phyloP scores from a whole-genome alignment of 2,888 invertebrate species.

The Cotesia congregata region DNA sequence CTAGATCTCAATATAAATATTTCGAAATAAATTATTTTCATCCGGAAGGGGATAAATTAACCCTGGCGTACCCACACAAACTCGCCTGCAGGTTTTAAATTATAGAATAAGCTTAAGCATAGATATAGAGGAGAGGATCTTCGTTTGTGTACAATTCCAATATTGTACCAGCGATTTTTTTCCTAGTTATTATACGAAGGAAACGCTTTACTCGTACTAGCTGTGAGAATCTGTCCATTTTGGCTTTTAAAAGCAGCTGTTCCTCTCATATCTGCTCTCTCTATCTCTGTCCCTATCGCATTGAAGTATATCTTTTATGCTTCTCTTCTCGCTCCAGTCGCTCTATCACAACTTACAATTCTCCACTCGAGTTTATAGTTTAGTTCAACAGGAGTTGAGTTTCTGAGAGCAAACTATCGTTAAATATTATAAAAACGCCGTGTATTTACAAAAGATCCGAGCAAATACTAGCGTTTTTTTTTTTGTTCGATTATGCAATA shows the following conservation, averaged over 20 bases:
- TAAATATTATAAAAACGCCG: slow-evolving; percentile 28
- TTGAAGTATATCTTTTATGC: slow-evolving; percentile 33
- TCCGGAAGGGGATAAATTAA: too few relatives aligned
- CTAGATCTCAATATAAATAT: too few relatives aligned
- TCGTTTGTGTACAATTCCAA: too few relatives aligned
- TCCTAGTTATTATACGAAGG: neutral
- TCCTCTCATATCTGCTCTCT: slow-evolving; percentile 39
- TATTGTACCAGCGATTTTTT: too few relatives aligned
- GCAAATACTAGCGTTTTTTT: slow-evolving; percentile 24
- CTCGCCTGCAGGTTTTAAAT: too few relatives aligned
- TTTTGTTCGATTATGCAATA: neutral
- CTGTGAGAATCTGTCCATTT: slow-evolving; percentile 34
- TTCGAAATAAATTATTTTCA: too few relatives aligned
- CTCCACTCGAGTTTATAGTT: slow-evolving; percentile 8
- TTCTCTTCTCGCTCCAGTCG: slow-evolving; percentile 31
- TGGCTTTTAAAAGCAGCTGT: slow-evolving; percentile 49
- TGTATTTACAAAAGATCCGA: slow-evolving; percentile 32
- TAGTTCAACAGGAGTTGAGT: neutral
- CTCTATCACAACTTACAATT: neutral
- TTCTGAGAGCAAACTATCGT: neutral
- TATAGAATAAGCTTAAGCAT: too few relatives aligned
- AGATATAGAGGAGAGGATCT: too few relatives aligned
- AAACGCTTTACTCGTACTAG: neutral
- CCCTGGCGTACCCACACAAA: too few relatives aligned
- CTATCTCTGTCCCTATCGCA: slow-evolving; percentile 16